Conservation (phyloP, 2,113 vertebrate genomes). For the Serinus canaria region DNA sequence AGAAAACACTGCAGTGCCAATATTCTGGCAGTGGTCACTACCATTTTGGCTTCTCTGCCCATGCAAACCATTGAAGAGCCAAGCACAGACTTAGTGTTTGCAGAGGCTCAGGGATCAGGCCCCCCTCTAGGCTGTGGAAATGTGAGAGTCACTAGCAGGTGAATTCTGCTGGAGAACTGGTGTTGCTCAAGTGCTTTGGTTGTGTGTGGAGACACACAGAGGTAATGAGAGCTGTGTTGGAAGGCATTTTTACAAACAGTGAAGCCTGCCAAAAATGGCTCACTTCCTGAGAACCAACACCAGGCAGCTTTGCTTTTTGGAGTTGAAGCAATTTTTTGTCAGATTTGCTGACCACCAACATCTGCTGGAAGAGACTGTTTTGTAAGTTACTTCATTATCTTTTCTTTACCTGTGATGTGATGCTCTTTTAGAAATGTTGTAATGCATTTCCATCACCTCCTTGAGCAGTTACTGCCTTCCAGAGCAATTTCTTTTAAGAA, state of each 20-base stretch:
- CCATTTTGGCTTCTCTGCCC: neutral
- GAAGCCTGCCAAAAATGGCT: neutral
- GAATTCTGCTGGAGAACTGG: neutral
- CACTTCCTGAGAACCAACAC: neutral
- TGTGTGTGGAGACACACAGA: neutral
- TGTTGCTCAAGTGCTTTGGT: neutral
- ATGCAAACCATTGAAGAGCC: neutral
- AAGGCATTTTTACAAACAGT: constrained; percentile 22
- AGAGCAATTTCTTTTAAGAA: neutral
- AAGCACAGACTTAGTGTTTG: neutral
- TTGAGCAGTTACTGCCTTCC: neutral
- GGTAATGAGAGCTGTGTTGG: constrained; percentile 3
- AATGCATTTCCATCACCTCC: neutral
- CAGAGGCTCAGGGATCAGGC: neutral
- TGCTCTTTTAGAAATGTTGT: neutral
- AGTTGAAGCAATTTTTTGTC: constrained; percentile 19
- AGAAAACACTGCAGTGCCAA: neutral
- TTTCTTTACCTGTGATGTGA: neutral
- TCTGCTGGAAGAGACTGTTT: neutral
- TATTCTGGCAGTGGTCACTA: neutral
- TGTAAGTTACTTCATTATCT: neutral
- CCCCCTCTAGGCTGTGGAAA: neutral
- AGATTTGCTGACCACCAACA: neutral
- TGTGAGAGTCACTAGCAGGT: neutral
- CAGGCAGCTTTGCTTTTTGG: neutral